Base-by-base conservation (phyloP, 2,888 invertebrate species). In the Euproctis similis region DNA sequence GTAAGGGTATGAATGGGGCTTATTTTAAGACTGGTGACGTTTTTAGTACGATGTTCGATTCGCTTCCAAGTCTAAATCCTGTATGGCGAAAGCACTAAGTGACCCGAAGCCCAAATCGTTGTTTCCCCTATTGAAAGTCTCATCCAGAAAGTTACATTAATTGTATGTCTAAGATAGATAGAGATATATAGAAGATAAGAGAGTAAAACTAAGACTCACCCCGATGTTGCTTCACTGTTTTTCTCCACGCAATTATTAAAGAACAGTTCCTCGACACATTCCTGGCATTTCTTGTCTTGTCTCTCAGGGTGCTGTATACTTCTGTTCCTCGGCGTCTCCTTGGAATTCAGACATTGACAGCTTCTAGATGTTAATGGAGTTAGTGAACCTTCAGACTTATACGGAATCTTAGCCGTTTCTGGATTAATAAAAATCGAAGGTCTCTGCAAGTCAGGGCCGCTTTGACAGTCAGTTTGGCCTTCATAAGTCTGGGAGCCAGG, bases 221-320 rank as follows among this genome's bases (percentile, higher is more conserved):
- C 21, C 9, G 21, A 10, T 2, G 9, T 3, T 7, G 21, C 9
- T 3, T 9, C 2, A 10, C 8, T 6, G 10, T 52, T 44, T 36
- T 29, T 31, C 4, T 27, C 27, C 3, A 24, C 24, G 24, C 22
- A 17, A 24, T 36, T 37, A 5, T 35, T 26, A 10, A 10, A 9
- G 12, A 33, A 34, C 12, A 45, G 11, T 24, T 42, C 36, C 11
- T 39, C 30, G 18, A 26, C 19, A 9, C 30, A 28, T 7, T 12
- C 24, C 14, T 29, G 19, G 6, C 18, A 9, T 10, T 21, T 2
- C 7, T 31, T 26, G 2, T 25, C 20, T n/a, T 12, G 23, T 1
- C 8, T 29, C 1, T 18, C 24, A 5, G 18, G 18, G 1, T 20
- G 8, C 12, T 34, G 26, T 10, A 27, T 24, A 4, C 11, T 8